Base-by-base conservation (phyloP, 2,797 vertebrate species). In the Melanogrammus aeglefinus region DNA sequence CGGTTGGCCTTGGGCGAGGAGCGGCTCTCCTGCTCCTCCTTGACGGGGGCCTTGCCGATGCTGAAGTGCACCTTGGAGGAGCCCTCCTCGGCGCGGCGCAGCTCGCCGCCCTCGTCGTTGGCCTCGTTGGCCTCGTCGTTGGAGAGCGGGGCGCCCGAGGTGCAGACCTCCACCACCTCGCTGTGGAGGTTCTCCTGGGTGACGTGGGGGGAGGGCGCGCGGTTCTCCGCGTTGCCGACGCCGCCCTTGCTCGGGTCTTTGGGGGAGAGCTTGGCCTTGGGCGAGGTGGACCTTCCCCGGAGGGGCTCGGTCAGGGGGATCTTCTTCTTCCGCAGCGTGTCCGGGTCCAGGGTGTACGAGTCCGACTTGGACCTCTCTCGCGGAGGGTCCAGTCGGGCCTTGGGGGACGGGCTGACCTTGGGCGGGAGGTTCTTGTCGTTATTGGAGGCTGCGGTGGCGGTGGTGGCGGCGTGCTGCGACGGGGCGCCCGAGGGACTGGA, bases 181-280 rank as follows among this genome's bases (percentile, higher is more conserved):
- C 96, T 99, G 86, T 99, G 98, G 81, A 99, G 96, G 86, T 98
- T 97, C 91, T 99, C 98, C 87, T 99, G 98, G 18, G 99, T 98
- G 0, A 99, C 97, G 7, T 99, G 98, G 69, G 98, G 96, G 70
- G 98, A 99, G 29, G 96, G 98, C 80, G 96, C 95, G 77, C 96
- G 94, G 1, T 96, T 98, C 91, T 97, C 97, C 2, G 92, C 87
- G 78, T 96, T 96, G 24, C 88, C 83, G n/a, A 85, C 90, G 57
- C 93, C 75, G 76, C 90, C 96, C 87, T 90, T 91, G 80, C 89
- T 91, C 79, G 91, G 88, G 70, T 99, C 98, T 93, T 97, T 98
- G 76, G 95, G 88, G 70, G 91, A 89, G 1, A 94, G 88, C 94
- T 99, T 99, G 86, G 96, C 95, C 92, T 98, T 99, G 16, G 98